Base-by-base conservation (phyloP, 2,113 vertebrate species). In the Zosterops lateralis region DNA sequence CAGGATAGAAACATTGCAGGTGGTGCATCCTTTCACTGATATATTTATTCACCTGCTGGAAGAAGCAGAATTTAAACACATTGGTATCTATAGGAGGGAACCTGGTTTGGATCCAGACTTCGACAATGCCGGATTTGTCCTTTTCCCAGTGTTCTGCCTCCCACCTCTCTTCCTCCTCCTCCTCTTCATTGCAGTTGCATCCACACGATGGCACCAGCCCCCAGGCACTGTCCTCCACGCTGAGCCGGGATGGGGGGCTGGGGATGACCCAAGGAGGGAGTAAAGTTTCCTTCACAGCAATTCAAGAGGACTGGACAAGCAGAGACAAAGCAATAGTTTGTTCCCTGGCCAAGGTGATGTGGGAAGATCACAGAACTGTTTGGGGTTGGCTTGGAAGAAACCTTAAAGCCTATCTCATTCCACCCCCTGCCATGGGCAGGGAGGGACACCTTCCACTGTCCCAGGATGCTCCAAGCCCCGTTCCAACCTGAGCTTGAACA, bases 161-260 rank as follows among this genome's bases (percentile, higher is more conserved):
- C 38, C 10, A 1, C 20, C 15, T 57, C 36, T 36, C n/a, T 65
- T 88, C 54, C 45, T 54, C 29, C 66, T 58, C 47, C 19, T 92
- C 83, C 44, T 90, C 81, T 21, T 76, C 51, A 1, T 81, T 86
- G 47, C 72, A 58, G 62, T 24, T 83, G 13, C 38, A 91, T 90
- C 93, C 94, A 96, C 93, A 91, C 9, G 61, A 92, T 93, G 87
- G 91, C 91, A 95, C 91, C 87, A 92, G n/a, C 56, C 60, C 65
- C 58, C 61, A 93, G 91, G 60, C 68, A 45, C 94, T 45, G 42
- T 80, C 62, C 58, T 61, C 20, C 2, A 0, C 1, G 1, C 71
- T 18, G 62, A 51, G 60, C 47, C 53, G 53, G 83, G 60, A 36
- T 68, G 75, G 10, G 38, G 53, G 61, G 50, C 13, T 61, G 67